phyloP scores from a whole-genome alignment of 2,888 invertebrate genomes.

The Clanis bilineata region DNA sequence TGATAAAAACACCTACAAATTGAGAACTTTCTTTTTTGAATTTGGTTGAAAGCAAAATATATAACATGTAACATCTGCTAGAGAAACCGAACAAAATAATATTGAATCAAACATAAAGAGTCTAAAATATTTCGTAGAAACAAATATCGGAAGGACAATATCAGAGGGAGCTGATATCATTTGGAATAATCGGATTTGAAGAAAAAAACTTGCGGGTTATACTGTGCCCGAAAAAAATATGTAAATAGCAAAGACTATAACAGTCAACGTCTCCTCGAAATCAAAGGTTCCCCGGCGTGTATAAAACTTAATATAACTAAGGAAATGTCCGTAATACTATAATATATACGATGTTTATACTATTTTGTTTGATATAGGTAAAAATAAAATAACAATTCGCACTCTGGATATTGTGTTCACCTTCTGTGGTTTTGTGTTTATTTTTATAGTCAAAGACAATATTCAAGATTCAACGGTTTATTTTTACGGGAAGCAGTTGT shows the following conservation, averaged over 20 bases:
- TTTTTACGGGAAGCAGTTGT: background rate
- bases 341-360: background rate
- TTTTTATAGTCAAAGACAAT: background rate
- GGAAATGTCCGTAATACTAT: slow-evolving; percentile 9
- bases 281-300: slow-evolving; percentile 16
- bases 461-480: background rate
- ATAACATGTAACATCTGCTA: slow-evolving; percentile 19
- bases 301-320: slow-evolving; percentile 30
- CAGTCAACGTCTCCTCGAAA: slow-evolving; percentile 28
- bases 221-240: slow-evolving; percentile 43
- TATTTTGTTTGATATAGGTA: background rate
- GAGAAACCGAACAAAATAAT: slow-evolving; percentile 19
- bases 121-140: slow-evolving; percentile 51
- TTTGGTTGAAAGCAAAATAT: background rate
- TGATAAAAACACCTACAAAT: too few species aligned
- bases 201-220: slow-evolving; percentile 39
- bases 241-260: slow-evolving; percentile 54
- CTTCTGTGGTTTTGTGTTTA: background rate
- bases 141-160: slow-evolving; percentile 56
- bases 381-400: slow-evolving; percentile 9
- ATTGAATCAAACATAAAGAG: slow-evolving; percentile 34
- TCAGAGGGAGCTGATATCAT: slow-evolving; percentile 45
- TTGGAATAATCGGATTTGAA: slow-evolving; percentile 57
- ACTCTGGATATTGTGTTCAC: background rate
- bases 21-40: too few species aligned